A percentile compares a stretch with the other conserved stretches of the same genome.
Conservation (phyloP, 2,113 vertebrate genomes). For the Dromas ardeola region DNA sequence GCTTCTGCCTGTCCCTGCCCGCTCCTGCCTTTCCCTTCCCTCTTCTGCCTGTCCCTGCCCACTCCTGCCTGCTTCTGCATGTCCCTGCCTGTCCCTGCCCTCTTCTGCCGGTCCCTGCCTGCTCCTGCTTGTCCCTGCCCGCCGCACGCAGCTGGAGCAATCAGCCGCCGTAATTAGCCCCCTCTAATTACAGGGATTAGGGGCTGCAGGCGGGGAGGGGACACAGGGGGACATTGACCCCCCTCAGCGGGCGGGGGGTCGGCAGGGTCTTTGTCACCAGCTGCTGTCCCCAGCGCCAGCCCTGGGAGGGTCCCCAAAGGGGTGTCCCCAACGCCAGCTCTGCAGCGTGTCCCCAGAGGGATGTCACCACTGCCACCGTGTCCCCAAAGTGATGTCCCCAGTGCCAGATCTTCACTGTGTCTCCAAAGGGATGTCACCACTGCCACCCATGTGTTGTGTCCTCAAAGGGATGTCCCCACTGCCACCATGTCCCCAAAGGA, state of each 20-base stretch:
- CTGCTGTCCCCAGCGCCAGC: background rate
- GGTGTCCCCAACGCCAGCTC: background rate
- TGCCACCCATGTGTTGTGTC: background rate
- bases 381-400: background rate
- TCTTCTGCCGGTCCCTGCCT: too few species aligned
- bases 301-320: background rate
- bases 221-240: background rate
- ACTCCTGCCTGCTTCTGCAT: too few species aligned
- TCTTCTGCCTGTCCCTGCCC: too few species aligned
- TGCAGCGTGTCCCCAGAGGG: background rate
- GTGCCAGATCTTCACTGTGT: too few species aligned
- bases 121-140: background rate
- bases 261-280: background rate
- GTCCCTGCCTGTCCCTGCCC: too few species aligned
- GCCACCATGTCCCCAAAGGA: background rate
- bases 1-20: too few species aligned
- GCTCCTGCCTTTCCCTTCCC: too few species aligned
- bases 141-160: background rate
- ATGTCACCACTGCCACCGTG: background rate
- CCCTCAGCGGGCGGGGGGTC: background rate
- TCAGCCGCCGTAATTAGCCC: conserved; percentile 58
- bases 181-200: conserved; percentile 69
- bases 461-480: background rate
- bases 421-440: background rate
- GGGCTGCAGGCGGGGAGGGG: background rate